Percentiles rank a stretch among this genome's conserved stretches.
phyloP scores from a whole-genome alignment of 2,888 invertebrate genomes.

The Mythimna albipuncta region DNA sequence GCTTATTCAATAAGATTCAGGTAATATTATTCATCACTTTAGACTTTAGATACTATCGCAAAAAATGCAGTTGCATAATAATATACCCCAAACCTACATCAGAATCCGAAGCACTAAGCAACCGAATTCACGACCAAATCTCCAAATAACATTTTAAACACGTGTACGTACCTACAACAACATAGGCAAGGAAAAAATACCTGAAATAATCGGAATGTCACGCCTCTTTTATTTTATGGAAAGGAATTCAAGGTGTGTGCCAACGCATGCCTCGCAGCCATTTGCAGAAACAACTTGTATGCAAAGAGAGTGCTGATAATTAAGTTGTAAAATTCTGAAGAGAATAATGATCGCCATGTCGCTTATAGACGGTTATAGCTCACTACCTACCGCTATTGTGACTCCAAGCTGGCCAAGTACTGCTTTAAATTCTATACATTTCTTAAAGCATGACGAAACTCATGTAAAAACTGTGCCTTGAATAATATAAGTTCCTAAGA shows the following conservation, averaged over 20 bases:
- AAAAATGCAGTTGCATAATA: background rate
- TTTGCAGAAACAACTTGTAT: slow-evolving; percentile 61
- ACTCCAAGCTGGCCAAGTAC: slow-evolving; percentile 21
- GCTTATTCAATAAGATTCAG: background rate
- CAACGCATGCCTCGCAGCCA: slow-evolving; percentile 53
- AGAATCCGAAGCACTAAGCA: background rate
- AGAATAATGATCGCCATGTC: slow-evolving; percentile 50
- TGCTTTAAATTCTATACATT: slow-evolving; percentile 44
- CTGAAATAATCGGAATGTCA: slow-evolving; percentile 50
- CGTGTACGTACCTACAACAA: background rate
- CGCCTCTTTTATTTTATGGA: slow-evolving; percentile 55
- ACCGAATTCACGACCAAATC: slow-evolving; percentile 5
- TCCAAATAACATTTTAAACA: background rate
- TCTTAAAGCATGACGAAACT: slow-evolving; percentile 8
- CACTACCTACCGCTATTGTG: slow-evolving; percentile 41
- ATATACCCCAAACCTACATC: background rate
- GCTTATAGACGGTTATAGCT: slow-evolving; percentile 27
- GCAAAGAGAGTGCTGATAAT: slow-evolving; percentile 61
- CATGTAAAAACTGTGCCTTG: slow-evolving; percentile 12
- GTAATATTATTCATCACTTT: too few relatives aligned
- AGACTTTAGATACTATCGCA: background rate
- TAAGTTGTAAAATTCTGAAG: slow-evolving; percentile 61
- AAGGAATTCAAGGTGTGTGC: slow-evolving; percentile 61
- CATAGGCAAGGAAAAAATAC: slow-evolving; percentile 35
- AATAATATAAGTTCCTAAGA: slow-evolving; percentile 8